phyloP scores from a whole-genome alignment of 2,888 invertebrate genomes.

The Podotricha telesiphe region DNA sequence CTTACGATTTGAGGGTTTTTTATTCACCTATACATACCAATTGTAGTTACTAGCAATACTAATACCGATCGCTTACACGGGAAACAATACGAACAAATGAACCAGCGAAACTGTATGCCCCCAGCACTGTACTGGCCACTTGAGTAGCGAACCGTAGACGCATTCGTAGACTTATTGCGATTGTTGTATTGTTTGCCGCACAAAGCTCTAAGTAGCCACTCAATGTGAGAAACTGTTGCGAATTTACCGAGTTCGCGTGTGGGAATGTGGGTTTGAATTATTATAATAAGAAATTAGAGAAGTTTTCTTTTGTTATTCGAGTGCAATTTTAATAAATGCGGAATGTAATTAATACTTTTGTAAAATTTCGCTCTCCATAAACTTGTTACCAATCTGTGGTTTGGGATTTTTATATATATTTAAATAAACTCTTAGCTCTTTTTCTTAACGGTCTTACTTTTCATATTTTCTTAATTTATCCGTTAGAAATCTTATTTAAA shows the following conservation, averaged over 20 bases:
- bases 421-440: too few relatives aligned
- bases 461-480: background rate
- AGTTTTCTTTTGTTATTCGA: constrained; percentile 33
- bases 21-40: constrained; percentile 21
- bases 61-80: constrained; percentile 62
- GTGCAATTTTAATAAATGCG: constrained; percentile 40
- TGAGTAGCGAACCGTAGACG: constrained; percentile 56
- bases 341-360: constrained; percentile 39
- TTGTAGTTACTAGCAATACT: constrained; percentile 25
- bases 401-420: background rate
- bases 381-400: background rate
- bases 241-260: constrained; percentile 59
- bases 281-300: constrained; percentile 36
- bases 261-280: constrained; percentile 68
- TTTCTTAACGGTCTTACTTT: too few relatives aligned
- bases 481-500: too few relatives aligned
- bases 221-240: constrained; percentile 75
- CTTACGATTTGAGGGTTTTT: background rate
- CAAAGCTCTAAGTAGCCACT: constrained; percentile 63
- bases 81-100: constrained; percentile 56
- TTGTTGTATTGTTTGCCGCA: constrained; percentile 69
- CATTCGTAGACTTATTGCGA: constrained; percentile 64
- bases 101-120: constrained; percentile 59
- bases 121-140: constrained; percentile 57
- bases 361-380: constrained; percentile 9